Evolutionary conservation across 1,140 invertebrate genomes (phyloP), one percentile per base, ranked within the genome.

Genomic region (Gonatopus flavifemur): DNA sequence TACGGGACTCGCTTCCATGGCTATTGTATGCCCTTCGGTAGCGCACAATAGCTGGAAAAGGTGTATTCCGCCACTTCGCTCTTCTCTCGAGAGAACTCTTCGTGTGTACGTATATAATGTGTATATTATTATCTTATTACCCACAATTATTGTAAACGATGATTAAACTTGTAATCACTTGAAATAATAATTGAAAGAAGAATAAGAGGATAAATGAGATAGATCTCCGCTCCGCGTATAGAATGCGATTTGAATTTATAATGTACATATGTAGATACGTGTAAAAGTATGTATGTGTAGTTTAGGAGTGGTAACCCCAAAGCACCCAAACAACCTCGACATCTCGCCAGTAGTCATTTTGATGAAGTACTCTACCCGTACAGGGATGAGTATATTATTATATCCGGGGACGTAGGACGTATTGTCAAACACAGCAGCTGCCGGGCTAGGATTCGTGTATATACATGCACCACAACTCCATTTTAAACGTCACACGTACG

Each of bases 341-440:
- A 57, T 66, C 66, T 55, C 52, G n/a, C n/a, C n/a, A n/a, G n/a
- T n/a, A 65, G 62, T 68, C 70, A 64, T 48, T 74, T 70, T 76
- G 70, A 74, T 73, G 69, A 74, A 74, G 70, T 74, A 64, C 57
- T n/a, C 60, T 59, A 57, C 42, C 25, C 47, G 37, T 57, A 54
- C 61, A 48, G 52, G 54, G 67, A 72, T 64, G 64, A 70, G 68
- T 72, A 72, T 64, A 75, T 76, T 74, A 77, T 73, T 77, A 74
- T 66, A 72, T 70, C 61, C 51, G 37, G 58, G 64, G 56, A 70
- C 59, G 61, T 61, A 57, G 65, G 57, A 53, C 53, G 64, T 64
- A 74, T 73, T 75, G 72, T 75, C 66, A 72, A 75, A 67, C 52
- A 61, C 60, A 62, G 63, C 69, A 75, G 71, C 72, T 74, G 72